Percentiles rank a stretch among this genome's conserved stretches.
phyloP scores from a whole-genome alignment of 1,140 invertebrate genomes.

The Lamellibrachia luymesi region DNA sequence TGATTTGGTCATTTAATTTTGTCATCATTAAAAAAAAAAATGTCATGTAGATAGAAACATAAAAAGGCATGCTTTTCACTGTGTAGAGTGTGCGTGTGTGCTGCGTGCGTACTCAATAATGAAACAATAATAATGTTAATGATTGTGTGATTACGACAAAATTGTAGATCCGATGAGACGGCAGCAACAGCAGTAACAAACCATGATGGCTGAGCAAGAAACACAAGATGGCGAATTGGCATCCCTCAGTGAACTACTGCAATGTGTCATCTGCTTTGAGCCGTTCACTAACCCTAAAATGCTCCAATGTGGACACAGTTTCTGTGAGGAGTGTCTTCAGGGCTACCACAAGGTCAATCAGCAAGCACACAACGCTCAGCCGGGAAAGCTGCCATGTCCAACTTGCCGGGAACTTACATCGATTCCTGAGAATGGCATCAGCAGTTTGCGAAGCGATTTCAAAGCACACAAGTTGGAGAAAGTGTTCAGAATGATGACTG shows the following conservation, averaged over 20 bases:
- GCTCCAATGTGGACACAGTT: constrained; percentile 27
- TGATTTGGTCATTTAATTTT: too few species aligned
- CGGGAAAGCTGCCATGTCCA: constrained; percentile 26
- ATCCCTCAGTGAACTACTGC: constrained; percentile 24
- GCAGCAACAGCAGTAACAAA: neutral
- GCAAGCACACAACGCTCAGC: constrained; percentile 14
- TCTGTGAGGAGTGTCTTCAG: constrained; percentile 25
- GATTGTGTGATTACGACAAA: neutral
- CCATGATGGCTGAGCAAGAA: neutral
- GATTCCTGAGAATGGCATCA: constrained; percentile 21
- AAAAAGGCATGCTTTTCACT: too few species aligned
- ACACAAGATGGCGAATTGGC: neutral
- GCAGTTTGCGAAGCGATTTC: constrained; percentile 27
- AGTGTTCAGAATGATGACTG: constrained; percentile 26
- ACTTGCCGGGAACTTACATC: constrained; percentile 28
- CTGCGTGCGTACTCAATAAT: too few species aligned
- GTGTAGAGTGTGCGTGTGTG: too few species aligned
- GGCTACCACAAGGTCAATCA: constrained; percentile 22
- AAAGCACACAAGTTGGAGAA: constrained; percentile 29
- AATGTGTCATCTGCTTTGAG: constrained; percentile 30
- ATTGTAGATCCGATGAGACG: neutral
- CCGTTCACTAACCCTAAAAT: constrained; percentile 24
- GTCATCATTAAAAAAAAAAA: too few species aligned
- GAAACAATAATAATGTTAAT: too few species aligned
- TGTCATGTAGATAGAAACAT: too few species aligned